Percentiles rank a stretch among this genome's conserved stretches.
Conservation (phyloP, 2,888 invertebrate genomes). For the Lithophane leautieri region DNA sequence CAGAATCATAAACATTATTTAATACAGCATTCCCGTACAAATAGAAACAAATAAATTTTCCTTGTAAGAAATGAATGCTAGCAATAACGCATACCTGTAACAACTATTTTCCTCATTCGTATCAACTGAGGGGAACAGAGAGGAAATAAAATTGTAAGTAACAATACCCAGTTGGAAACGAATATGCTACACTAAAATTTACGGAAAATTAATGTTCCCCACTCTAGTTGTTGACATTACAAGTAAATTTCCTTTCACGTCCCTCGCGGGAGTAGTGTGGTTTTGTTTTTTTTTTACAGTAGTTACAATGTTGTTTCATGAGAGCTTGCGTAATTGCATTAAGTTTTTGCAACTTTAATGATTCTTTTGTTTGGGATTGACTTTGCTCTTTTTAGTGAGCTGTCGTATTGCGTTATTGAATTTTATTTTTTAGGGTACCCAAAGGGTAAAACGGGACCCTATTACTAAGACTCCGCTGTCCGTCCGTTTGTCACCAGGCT, state of each 20-base stretch:
- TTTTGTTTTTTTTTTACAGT: constrained; percentile 18
- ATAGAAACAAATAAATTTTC: constrained; percentile 43
- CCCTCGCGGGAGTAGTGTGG: constrained; percentile 29
- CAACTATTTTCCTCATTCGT: constrained; percentile 64
- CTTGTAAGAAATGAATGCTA: constrained; percentile 43
- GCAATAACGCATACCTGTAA: constrained; percentile 61
- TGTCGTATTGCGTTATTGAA: background rate
- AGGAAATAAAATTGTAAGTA: constrained; percentile 56
- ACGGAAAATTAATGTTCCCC: constrained; percentile 61
- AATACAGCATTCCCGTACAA: background rate
- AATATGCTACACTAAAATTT: constrained; percentile 59
- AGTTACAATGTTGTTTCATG: constrained; percentile 18
- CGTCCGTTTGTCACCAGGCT: too few relatives aligned
- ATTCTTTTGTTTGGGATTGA: background rate
- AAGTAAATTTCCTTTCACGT: constrained; percentile 54
- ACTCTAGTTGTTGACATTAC: constrained; percentile 58
- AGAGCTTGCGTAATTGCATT: constrained; percentile 21
- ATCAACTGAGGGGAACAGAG: constrained; percentile 28
- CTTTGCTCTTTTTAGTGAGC: background rate
- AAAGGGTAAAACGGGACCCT: too few relatives aligned
- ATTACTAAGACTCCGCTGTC: too few relatives aligned
- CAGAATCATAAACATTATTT: background rate
- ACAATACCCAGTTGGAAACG: constrained; percentile 54
- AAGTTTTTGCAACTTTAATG: constrained; percentile 31
- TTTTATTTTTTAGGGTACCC: too few relatives aligned